phyloP scores from a whole-genome alignment of 2,797 vertebrate genomes.

The Enteromius argenteus region DNA sequence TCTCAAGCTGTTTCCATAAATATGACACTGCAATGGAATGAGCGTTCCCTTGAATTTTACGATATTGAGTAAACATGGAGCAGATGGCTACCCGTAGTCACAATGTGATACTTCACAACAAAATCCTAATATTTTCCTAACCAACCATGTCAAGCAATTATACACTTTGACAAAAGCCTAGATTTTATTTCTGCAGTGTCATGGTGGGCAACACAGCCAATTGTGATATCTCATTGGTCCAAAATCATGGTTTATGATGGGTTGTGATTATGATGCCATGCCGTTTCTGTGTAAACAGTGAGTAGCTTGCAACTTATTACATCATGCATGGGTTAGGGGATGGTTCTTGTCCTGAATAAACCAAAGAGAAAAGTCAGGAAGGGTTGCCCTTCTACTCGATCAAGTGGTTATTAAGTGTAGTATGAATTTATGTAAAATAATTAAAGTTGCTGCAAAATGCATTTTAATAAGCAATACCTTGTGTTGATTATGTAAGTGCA shows the following conservation, averaged over 20 bases:
- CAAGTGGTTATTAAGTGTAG: neutral
- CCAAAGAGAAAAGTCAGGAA: neutral
- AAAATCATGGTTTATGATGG: neutral
- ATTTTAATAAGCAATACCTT: too few species aligned
- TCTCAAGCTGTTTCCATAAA: conserved; percentile 28
- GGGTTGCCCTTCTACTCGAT: neutral
- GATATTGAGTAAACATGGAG: neutral
- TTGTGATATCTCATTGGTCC: neutral
- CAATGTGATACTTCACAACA: neutral
- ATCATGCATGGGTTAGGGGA: neutral
- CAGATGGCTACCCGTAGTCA: neutral
- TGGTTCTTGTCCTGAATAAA: neutral
- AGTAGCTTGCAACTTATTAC: neutral
- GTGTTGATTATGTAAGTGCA: neutral
- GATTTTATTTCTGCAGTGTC: neutral
- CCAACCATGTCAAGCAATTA: neutral
- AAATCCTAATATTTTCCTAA: neutral
- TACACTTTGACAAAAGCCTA: neutral
- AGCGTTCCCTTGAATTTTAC: neutral
- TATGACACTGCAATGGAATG: neutral
- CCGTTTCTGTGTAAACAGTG: neutral
- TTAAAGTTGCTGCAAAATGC: neutral
- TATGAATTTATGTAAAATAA: neutral
- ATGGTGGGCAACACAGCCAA: neutral
- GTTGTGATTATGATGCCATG: neutral